Conservation (phyloP, 2,888 invertebrate genomes). For the Tinea trinotella region DNA sequence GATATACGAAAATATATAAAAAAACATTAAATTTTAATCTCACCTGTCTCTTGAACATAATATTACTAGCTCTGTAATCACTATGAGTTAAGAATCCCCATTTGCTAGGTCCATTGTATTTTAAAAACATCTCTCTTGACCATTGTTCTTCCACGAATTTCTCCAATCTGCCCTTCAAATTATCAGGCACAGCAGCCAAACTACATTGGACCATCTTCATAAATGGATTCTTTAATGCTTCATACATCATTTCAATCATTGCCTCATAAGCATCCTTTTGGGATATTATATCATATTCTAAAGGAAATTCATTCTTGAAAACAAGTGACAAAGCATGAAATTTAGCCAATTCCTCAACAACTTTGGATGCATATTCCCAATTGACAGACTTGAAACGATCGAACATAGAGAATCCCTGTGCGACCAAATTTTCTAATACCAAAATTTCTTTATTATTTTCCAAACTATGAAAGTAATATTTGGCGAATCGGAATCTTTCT, state of each 20-base stretch:
- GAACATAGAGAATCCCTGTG: slow-evolving; percentile 31
- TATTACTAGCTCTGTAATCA: slow-evolving; percentile 36
- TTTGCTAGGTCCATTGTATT: slow-evolving; percentile 29
- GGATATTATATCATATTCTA: slow-evolving; percentile 23
- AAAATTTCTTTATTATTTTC: slow-evolving; percentile 33
- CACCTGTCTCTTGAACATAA: slow-evolving; percentile 29
- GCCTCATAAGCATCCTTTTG: slow-evolving; percentile 21
- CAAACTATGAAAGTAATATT: slow-evolving; percentile 32
- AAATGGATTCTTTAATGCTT: slow-evolving; percentile 19
- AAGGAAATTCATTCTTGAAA: slow-evolving; percentile 37
- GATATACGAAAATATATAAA: no score
- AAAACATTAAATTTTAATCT: slow-evolving; percentile 18
- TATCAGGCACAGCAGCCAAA: slow-evolving; percentile 28
- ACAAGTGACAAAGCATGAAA: slow-evolving; percentile 51
- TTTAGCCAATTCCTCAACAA: slow-evolving; percentile 35
- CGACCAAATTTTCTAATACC: slow-evolving; percentile 38
- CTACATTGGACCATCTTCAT: slow-evolving; percentile 19
- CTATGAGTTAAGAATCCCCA: slow-evolving; percentile 33
- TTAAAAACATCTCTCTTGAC: slow-evolving; percentile 21
- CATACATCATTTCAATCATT: not conserved
- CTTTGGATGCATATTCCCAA: slow-evolving; percentile 35
- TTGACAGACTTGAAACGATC: slow-evolving; percentile 34
- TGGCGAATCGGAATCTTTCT: slow-evolving; percentile 31
- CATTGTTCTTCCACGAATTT: slow-evolving; percentile 25
- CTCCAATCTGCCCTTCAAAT: slow-evolving; percentile 28